phyloP scores from a whole-genome alignment of 2,113 vertebrate genomes.

The Athene noctua region DNA sequence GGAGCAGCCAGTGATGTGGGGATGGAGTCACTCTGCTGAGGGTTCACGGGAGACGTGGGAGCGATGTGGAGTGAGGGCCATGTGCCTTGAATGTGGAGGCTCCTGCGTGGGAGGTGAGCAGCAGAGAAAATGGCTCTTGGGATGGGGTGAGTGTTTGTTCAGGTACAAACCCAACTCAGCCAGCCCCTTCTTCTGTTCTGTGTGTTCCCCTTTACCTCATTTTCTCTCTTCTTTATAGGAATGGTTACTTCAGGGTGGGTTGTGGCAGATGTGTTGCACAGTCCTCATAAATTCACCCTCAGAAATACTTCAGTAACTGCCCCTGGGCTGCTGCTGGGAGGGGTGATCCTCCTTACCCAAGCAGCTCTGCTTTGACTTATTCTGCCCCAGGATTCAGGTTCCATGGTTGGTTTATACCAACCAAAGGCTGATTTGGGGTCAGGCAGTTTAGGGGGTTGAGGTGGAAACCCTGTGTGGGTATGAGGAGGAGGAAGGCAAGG shows the following conservation, averaged over 20 bases:
- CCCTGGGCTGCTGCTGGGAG: fast-evolving
- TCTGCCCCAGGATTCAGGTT: neutral
- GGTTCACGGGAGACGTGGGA: neutral
- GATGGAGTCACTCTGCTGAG: neutral
- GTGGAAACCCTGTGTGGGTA: neutral
- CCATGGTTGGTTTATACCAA: neutral
- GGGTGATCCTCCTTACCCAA: too few species aligned
- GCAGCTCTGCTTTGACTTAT: neutral
- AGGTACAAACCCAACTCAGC: fast-evolving
- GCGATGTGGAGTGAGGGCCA: neutral
- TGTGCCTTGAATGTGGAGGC: fast-evolving
- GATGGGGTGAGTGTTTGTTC: neutral
- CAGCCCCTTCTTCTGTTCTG: neutral
- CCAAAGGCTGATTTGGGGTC: neutral
- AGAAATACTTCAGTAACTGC: neutral
- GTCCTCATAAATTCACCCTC: fast-evolving
- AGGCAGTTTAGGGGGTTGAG: neutral
- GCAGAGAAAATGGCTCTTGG: neutral
- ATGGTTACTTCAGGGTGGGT: neutral
- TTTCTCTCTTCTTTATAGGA: neutral
- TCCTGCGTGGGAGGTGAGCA: neutral
- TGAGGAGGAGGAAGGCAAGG: neutral
- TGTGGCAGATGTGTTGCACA: fast-evolving
- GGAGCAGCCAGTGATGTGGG: fast-evolving
- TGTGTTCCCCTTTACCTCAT: neutral